A percentile compares a stretch with the other conserved stretches of the same genome.
phyloP scores from a whole-genome alignment of 2,888 invertebrate genomes.

The Catocala sponsa region DNA sequence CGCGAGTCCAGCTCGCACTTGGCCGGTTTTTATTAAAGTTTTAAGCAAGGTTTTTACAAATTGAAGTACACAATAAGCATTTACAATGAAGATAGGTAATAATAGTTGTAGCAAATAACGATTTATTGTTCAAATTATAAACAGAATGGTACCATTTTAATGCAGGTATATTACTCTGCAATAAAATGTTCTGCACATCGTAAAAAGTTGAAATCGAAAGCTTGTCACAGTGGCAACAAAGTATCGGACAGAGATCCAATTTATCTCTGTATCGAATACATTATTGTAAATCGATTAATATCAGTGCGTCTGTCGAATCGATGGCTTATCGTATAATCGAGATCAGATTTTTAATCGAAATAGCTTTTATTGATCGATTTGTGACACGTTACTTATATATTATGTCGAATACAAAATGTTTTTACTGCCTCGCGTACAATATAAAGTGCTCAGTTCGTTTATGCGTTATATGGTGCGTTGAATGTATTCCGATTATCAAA shows the following conservation, averaged over 20 bases:
- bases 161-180: neutral
- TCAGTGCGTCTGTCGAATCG: conserved; percentile 1
- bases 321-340: neutral
- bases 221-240: neutral
- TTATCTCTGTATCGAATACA: neutral
- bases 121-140: neutral
- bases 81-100: conserved; percentile 7
- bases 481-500: too few species aligned
- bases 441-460: too few species aligned
- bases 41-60: neutral
- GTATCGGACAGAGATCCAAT: neutral
- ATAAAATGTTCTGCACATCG: too few species aligned
- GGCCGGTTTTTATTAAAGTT: neutral
- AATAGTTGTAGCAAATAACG: neutral
- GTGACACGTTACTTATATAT: neutral
- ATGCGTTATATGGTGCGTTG: too few species aligned
- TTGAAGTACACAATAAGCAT: conserved; percentile 4
- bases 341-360: conserved; percentile 1
- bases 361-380: conserved; percentile 3
- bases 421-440: too few species aligned
- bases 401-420: too few species aligned
- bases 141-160: neutral
- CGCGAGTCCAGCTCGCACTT: too few species aligned
- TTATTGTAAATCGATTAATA: neutral
- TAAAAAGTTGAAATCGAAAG: neutral